Evolutionary conservation across 1,140 invertebrate species (phyloP).

Genomic region (Trichogramma pretiosum): DNA sequence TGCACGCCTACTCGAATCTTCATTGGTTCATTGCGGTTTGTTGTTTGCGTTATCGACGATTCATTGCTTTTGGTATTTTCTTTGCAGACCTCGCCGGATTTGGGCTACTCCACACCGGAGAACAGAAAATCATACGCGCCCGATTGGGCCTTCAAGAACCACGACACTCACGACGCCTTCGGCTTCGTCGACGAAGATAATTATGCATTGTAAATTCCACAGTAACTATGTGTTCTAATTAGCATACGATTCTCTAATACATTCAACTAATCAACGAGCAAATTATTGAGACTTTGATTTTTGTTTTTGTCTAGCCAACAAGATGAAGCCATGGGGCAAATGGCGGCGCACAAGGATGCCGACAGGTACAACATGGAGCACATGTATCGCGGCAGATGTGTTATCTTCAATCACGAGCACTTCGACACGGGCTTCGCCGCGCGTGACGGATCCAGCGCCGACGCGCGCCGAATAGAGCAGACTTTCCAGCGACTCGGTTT

Average conservation of each 20-base stretch:
- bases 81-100: slow-evolving; percentile 23
- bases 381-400: slow-evolving; percentile 54
- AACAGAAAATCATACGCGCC: slow-evolving; percentile 12
- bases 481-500: slow-evolving; percentile 34
- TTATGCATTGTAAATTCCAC: slow-evolving; percentile 5
- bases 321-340: slow-evolving; percentile 19
- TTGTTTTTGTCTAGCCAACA: no score
- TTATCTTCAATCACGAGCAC: slow-evolving; percentile 68
- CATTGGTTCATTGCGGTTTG: not conserved
- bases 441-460: slow-evolving; percentile 29
- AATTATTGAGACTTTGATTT: no score
- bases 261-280: no score
- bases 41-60: not conserved
- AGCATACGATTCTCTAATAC: no score
- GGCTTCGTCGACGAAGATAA: not conserved
- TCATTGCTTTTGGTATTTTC: no score
- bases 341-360: slow-evolving; percentile 32
- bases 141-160: slow-evolving; percentile 17
- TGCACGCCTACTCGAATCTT: not conserved
- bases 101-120: slow-evolving; percentile 20
- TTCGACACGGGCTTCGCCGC: slow-evolving; percentile 38
- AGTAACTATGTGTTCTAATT: no score
- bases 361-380: slow-evolving; percentile 60
- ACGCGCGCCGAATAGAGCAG: slow-evolving; percentile 27
- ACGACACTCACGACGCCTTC: slow-evolving; percentile 3